These are phyloP conservation scores for Apodemus agrarius DNA, from an alignment of 2,797 vertebrate species.

Conservation along the genomic window DNA sequence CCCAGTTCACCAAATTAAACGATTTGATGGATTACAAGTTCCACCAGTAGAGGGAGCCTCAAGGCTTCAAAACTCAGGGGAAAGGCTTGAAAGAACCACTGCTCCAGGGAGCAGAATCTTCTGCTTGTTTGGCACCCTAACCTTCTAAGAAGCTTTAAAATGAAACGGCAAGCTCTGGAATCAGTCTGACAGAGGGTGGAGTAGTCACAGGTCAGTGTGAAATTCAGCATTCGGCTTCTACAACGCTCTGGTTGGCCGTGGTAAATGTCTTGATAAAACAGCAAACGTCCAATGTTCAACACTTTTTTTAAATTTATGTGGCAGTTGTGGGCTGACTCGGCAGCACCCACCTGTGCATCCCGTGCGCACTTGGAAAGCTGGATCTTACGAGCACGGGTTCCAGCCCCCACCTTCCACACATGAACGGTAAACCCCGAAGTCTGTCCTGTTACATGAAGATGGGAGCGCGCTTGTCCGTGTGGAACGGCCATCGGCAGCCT, in stretches of 20 bases:
- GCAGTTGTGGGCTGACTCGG: not conserved
- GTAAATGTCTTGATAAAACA: not conserved
- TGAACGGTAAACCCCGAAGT: not conserved
- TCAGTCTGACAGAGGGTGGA: not conserved
- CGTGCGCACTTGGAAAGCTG: not conserved
- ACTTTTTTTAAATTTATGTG: not conserved
- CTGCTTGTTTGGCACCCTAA: not conserved
- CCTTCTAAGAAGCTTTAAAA: not conserved
- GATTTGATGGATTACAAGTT: not conserved
- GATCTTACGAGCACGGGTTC: slow-evolving; percentile 38
- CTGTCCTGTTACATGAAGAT: not conserved
- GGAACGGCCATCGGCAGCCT: not conserved
- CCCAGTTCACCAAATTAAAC: not conserved
- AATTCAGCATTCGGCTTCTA: not conserved
- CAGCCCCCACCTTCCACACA: not conserved
- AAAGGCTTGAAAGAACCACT: not conserved
- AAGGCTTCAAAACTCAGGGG: not conserved
- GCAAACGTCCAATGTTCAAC: not conserved
- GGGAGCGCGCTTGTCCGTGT: not conserved
- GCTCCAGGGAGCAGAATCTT: not conserved
- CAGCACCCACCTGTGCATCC: not conserved
- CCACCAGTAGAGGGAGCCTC: slow-evolving; percentile 70
- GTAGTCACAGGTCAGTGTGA: not conserved
- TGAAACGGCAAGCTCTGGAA: not conserved
- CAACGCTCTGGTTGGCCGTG: not conserved